Evolutionary conservation across 2,888 invertebrate genomes (phyloP), one percentile per base, ranked within the genome.

Genomic region (Aphrophora alni): DNA sequence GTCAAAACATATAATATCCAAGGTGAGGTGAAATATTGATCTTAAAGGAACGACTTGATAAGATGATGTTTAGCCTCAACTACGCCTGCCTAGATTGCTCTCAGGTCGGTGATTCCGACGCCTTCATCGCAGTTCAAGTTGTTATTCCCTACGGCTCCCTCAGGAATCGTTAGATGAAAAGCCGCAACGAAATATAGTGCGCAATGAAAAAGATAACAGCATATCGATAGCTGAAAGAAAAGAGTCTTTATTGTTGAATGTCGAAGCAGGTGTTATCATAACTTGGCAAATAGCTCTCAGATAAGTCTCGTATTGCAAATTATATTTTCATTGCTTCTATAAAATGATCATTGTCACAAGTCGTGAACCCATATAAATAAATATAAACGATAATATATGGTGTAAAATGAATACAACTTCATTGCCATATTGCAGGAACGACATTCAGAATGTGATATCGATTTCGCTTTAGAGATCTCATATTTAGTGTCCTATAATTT

Each of bases 111-210:
- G 59, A 59, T 59, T 59, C 21, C 59, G 21, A 59, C 21, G 59
- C 21, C 59, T 59, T 59, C 59, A 59, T 59, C 59, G 59, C 59
- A 59, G 21, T 59, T 59, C 12, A 59, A 59, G 59, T 59, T 59
- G 59, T 59, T 59, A 59, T 59, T 59, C 59, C 59, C 59, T 59
- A 59, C 59, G 59, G 59, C 59, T 59, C 59, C 59, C 59, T 59
- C 59, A 59, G 59, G 59, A 59, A 59, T 21, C 59, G 59, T 59
- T 59, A 59, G 59, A 59, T 59, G 59, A 59, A 59, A 59, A 59
- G 59, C 59, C 59, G 21, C 59, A 59, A 59, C 59, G 59, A 59
- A 21, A 59, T 59, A 59, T 59, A 59, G 59, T 59, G 59, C 5
- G n/a, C 59, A 59, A 59, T 59, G 59, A 59, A 59, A 59, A 59